phyloP scores from a whole-genome alignment of 2,797 vertebrate genomes.

The Pipistrellus kuhlii region DNA sequence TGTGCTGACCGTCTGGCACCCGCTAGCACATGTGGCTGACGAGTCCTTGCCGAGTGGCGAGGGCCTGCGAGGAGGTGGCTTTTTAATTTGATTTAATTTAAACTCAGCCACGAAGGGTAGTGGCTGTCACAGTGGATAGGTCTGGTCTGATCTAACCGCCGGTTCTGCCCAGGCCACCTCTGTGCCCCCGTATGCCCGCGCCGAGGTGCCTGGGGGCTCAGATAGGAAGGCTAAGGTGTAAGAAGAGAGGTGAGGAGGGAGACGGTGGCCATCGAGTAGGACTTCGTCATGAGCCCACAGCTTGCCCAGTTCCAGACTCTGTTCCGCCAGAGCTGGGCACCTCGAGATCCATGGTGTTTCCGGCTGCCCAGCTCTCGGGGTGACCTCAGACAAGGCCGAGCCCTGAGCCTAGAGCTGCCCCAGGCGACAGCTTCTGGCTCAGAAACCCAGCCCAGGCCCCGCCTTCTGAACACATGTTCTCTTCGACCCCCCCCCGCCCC shows the following conservation, averaged over 20 bases:
- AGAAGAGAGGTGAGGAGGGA: neutral
- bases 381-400: neutral
- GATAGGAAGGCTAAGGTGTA: rapidly evolving
- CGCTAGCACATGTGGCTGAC: neutral
- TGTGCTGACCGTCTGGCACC: neutral
- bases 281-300: neutral
- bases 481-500: neutral
- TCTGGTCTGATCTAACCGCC: neutral
- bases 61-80: neutral
- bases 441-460: neutral
- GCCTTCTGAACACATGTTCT: rapidly evolving
- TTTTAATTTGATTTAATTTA: neutral
- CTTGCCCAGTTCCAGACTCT: neutral
- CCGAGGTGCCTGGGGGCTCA: neutral
- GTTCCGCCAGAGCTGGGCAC: neutral
- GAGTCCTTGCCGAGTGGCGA: neutral
- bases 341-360: neutral
- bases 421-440: neutral
- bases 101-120: no score
- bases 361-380: neutral
- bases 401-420: neutral
- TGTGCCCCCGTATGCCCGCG: rapidly evolving
- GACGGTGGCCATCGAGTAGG: neutral
- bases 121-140: neutral
- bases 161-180: neutral